phyloP scores from a whole-genome alignment of 2,888 invertebrate species.

The Drosophila prostipennis region DNA sequence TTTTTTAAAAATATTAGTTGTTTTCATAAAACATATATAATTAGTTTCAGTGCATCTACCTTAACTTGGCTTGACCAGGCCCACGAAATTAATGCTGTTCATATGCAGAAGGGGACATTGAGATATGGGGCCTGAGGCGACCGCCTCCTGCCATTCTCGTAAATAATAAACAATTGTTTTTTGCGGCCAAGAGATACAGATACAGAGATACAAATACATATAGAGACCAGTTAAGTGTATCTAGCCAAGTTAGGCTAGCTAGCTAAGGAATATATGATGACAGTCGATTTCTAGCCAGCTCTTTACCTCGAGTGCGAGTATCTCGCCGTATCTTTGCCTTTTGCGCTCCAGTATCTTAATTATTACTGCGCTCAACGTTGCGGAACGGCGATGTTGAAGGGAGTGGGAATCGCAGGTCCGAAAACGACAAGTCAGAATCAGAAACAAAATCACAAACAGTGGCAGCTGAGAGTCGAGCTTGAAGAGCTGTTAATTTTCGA shows the following conservation, averaged over 20 bases:
- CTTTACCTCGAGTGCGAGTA: slow-evolving; percentile 14
- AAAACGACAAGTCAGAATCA: slow-evolving; percentile 53
- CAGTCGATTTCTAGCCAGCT: slow-evolving; percentile 11
- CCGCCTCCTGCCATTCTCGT: slow-evolving; percentile 33
- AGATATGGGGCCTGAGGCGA: slow-evolving; percentile 27
- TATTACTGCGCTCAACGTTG: slow-evolving; percentile 58
- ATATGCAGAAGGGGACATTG: slow-evolving; percentile 32
- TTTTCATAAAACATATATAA: neutral
- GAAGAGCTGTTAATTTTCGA: neutral
- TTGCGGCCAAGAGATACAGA: slow-evolving; percentile 14
- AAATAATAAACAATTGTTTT: slow-evolving; percentile 37
- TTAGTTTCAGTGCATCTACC: slow-evolving; percentile 8
- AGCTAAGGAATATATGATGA: slow-evolving; percentile 13
- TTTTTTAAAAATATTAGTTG: neutral
- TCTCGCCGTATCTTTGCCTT: slow-evolving; percentile 27
- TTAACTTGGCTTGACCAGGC: neutral
- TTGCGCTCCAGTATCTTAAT: slow-evolving; percentile 65
- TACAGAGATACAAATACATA: too few relatives aligned
- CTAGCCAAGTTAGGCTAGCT: neutral
- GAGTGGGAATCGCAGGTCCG: neutral
- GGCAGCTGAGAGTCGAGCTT: neutral
- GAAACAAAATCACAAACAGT: slow-evolving; percentile 35
- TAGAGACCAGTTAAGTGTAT: slow-evolving; percentile 8
- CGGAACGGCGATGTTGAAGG: slow-evolving; percentile 53
- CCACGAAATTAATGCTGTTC: slow-evolving; percentile 10